A percentile compares a stretch with the other conserved stretches of the same genome.
phyloP scores from a whole-genome alignment of 2,113 vertebrate genomes.

The Micronycteris hirsuta region DNA sequence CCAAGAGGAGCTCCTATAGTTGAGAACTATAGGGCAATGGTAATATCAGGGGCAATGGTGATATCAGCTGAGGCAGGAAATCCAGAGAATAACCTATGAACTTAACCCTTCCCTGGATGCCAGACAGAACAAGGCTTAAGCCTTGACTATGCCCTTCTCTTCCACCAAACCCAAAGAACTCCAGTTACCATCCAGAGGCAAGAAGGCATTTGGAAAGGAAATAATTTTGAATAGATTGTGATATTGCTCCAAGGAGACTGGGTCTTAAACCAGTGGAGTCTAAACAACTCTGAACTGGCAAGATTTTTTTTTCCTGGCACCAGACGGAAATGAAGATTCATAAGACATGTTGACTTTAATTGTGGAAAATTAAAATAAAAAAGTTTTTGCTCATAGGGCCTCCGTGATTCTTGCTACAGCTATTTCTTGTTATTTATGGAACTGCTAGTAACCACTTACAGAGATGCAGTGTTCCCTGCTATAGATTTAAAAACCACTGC shows the following conservation, averaged over 20 bases:
- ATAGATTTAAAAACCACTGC: constrained; percentile 63
- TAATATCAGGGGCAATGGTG: no score
- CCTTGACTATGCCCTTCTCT: no score
- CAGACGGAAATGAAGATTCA: neutral
- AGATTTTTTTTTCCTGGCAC: neutral
- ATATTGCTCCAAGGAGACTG: neutral
- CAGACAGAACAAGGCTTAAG: neutral
- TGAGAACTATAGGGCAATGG: no score
- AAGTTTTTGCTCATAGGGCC: neutral
- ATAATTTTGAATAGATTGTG: neutral
- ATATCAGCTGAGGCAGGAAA: neutral
- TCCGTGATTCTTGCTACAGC: neutral
- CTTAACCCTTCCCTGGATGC: neutral
- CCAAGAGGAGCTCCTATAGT: no score
- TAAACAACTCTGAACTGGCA: neutral
- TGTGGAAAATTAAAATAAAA: neutral
- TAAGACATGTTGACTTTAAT: neutral
- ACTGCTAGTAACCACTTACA: constrained; percentile 32
- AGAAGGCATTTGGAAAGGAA: neutral
- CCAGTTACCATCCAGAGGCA: neutral
- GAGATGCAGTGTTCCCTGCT: constrained; percentile 37
- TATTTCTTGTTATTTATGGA: constrained; percentile 30
- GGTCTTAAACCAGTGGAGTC: neutral
- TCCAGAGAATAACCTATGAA: neutral
- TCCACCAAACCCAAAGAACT: neutral